These are phyloP conservation scores for Odontothrips loti DNA, from an alignment of 2,888 invertebrate genomes.

Conservation along the genomic window DNA sequence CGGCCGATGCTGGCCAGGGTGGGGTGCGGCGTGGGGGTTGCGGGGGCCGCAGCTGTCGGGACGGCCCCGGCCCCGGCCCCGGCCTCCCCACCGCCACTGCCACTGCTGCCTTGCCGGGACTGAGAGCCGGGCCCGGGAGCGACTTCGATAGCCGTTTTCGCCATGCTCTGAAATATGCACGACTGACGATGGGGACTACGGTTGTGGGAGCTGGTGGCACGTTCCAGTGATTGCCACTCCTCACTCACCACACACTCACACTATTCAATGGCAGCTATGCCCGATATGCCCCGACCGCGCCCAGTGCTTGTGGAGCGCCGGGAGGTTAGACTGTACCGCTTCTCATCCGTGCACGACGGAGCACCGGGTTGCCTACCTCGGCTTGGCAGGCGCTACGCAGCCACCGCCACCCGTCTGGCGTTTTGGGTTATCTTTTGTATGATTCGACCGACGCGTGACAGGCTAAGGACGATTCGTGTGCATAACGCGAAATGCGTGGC, in stretches of 20 bases:
- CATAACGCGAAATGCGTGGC: not conserved
- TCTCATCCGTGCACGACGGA: not conserved
- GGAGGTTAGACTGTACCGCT: not conserved
- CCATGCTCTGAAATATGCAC: not conserved
- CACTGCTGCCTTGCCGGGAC: too few relatives aligned
- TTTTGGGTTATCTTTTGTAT: too few relatives aligned
- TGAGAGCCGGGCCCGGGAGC: not conserved
- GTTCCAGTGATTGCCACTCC: not conserved
- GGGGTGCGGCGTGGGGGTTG: not conserved
- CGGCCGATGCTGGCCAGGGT: conserved; percentile 3
- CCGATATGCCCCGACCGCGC: not conserved
- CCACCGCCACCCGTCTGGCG: not conserved
- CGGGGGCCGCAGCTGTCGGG: not conserved
- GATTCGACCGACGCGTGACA: too few relatives aligned
- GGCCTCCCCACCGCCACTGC: too few relatives aligned
- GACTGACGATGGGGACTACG: too few relatives aligned
- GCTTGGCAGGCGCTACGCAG: not conserved
- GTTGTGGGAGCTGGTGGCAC: not conserved
- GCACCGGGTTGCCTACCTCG: not conserved
- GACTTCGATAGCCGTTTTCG: not conserved
- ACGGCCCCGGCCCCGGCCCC: not conserved
- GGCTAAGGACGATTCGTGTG: not conserved
- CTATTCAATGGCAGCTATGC: too few relatives aligned
- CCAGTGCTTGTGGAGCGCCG: not conserved
- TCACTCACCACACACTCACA: not conserved